Evolutionary conservation across 2,797 vertebrate genomes (phyloP).

Genomic region (Cossypha niveicapilla): DNA sequence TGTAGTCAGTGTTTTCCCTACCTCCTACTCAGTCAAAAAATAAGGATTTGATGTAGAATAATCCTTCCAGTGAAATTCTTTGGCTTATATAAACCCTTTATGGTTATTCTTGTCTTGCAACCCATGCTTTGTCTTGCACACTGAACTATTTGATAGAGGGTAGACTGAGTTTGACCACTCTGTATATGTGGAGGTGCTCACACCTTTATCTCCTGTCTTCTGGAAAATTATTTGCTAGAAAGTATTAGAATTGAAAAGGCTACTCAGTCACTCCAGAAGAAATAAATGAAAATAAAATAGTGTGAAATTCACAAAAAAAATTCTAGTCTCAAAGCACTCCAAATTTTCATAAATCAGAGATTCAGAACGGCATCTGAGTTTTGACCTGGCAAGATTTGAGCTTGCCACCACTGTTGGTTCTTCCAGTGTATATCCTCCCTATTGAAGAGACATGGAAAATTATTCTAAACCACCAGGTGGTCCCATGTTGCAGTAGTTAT

Average conservation of each 20-base stretch:
- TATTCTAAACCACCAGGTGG: not conserved
- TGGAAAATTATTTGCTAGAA: not conserved
- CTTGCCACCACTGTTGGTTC: not conserved
- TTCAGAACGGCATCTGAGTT: not conserved
- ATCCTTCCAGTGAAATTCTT: not conserved
- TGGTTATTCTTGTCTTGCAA: not conserved
- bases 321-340: not conserved
- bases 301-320: not conserved
- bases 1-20: not conserved
- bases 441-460: not conserved
- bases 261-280: not conserved
- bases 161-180: not conserved
- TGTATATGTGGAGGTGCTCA: not conserved
- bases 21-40: slow-evolving; percentile 12
- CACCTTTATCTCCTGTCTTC: not conserved
- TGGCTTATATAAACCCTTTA: not conserved
- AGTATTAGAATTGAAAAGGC: not conserved
- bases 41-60: not conserved
- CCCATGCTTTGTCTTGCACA: not conserved
- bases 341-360: not conserved
- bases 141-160: not conserved
- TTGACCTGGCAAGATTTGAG: not conserved
- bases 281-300: not conserved
- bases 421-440: not conserved
- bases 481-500: not conserved